Percentiles rank a stretch among this genome's conserved stretches.
Evolutionary conservation across 2,797 vertebrate species (phyloP).

Genomic region (Varecia variegata): DNA sequence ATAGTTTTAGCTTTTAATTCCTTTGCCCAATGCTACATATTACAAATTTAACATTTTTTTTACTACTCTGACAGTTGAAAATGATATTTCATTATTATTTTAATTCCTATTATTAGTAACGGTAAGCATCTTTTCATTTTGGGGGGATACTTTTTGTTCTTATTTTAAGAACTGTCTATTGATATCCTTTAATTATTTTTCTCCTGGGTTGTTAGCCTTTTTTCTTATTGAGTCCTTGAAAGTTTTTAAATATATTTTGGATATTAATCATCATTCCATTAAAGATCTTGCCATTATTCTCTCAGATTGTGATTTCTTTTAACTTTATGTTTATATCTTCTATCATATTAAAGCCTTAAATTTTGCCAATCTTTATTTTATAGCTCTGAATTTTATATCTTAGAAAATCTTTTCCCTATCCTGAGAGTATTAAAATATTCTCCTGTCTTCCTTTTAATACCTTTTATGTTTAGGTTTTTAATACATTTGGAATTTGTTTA

Average conservation of each 20-base stretch:
- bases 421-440: background rate
- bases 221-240: background rate
- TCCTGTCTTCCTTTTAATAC: background rate
- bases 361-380: constrained; percentile 12
- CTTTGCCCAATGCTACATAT: background rate
- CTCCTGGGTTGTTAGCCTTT: background rate
- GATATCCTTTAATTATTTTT: background rate
- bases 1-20: background rate
- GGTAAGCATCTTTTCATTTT: background rate
- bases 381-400: constrained; percentile 16
- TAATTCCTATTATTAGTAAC: constrained; percentile 4
- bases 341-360: constrained; percentile 22
- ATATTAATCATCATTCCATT: constrained; percentile 35
- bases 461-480: background rate
- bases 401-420: background rate
- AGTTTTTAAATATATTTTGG: background rate
- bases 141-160: background rate
- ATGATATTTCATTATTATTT: constrained; percentile 23
- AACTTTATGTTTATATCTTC: constrained; percentile 15
- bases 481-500: constrained; percentile 24
- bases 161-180: background rate
- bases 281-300: background rate
- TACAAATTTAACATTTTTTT: background rate
- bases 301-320: background rate
- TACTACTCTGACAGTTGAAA: background rate